Evolutionary conservation across 1,140 invertebrate species (phyloP), one percentile per base, ranked within the genome.

Genomic region (Cyclargus thomasi): DNA sequence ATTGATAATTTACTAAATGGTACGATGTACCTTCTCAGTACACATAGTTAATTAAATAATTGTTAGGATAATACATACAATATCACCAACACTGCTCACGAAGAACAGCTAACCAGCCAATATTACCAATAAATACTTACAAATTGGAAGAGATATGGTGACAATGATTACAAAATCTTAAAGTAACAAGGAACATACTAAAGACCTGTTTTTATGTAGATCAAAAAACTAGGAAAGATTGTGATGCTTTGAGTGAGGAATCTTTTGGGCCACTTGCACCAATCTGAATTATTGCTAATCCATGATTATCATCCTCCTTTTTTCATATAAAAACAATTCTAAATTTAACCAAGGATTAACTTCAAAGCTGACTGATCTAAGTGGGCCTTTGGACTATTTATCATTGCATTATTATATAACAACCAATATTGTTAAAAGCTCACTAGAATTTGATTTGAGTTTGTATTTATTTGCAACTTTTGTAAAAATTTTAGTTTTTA

Each of bases 1-100:
- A 7, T 29, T 47, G 1, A 47, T 47, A 47, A 47, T 47, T 14
- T 47, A 11, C 14, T 47, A 47, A 47, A 11, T 8, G 8, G 11
- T 47, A 47, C 14, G 14, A 47, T 47, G 10, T 47, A 16, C 14
- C 55, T 11, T 11, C 1, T 20, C 5, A 59, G 4, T 10, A 22
- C 18, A 59, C n/a, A 21, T 8, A 74, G 64, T 65, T 70, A 74
- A 78, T 72, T 76, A 78, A 80, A n/a, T n/a, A 77, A 83, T 81
- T 77, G 73, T 79, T 79, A 76, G 74, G 71, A 79, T 78, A 84
- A 90, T 90, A 90, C 87, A 90, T 90, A 90, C 85, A 86, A 90
- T 73, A 74, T 84, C 84, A 88, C 83, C 86, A 78, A 80, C 82
- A 81, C 85, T 77, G 82, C 82, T 74, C 80, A 80, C 78, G 76